phyloP scores from a whole-genome alignment of 1,140 invertebrate genomes.

The Psilanteris sp. region DNA sequence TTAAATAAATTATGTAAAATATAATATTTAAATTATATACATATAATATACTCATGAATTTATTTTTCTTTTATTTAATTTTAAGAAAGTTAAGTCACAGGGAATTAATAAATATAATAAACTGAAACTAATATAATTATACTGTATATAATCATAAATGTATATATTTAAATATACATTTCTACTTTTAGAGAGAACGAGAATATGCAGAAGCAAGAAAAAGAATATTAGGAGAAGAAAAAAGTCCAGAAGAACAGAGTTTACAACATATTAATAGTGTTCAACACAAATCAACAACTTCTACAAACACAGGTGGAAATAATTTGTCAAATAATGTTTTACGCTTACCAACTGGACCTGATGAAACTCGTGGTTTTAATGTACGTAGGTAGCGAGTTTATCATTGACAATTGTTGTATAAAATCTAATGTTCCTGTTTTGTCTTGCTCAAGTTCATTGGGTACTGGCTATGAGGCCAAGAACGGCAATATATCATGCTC shows the following conservation, averaged over 20 bases:
- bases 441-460: slow-evolving; percentile 53
- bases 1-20: no score
- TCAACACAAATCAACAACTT: slow-evolving; percentile 67
- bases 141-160: no score
- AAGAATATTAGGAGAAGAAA: slow-evolving; percentile 89
- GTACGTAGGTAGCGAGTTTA: slow-evolving; percentile 81
- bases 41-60: no score
- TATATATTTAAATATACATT: no score
- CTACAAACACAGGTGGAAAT: slow-evolving; percentile 26
- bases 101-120: no score
- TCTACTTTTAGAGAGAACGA: slow-evolving; percentile 84
- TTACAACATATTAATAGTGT: slow-evolving; percentile 82
- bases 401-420: slow-evolving; percentile 48
- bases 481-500: slow-evolving; percentile 64
- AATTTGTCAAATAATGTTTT: slow-evolving; percentile 75
- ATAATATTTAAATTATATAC: no score
- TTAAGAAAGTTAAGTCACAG: no score
- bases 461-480: slow-evolving; percentile 76
- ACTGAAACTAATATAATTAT: no score
- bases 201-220: slow-evolving; percentile 92
- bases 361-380: slow-evolving; percentile 82
- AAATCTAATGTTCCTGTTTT: slow-evolving; percentile 70
- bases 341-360: slow-evolving; percentile 81
- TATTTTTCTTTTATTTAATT: no score
- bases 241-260: slow-evolving; percentile 86